A percentile compares a stretch with the other conserved stretches of the same genome.
Evolutionary conservation across 2,113 vertebrate species (phyloP).

Genomic region (Apaloderma vittatum): DNA sequence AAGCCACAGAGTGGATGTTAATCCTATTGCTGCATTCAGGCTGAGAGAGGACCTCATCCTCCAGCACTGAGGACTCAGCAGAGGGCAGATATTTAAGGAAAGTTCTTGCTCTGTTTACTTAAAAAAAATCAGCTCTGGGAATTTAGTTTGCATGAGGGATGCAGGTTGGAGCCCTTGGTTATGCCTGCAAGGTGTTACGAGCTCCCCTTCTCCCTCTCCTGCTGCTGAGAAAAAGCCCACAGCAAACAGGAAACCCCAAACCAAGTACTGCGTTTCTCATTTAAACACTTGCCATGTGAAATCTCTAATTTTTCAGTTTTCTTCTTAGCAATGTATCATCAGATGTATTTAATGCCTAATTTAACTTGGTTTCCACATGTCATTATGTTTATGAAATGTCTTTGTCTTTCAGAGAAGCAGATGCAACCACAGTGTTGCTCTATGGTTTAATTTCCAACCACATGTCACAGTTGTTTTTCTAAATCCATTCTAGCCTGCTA

Average conservation of each 20-base stretch:
- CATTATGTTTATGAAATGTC: neutral
- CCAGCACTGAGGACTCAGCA: conserved; percentile 33
- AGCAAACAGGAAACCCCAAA: neutral
- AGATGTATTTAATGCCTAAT: conserved; percentile 30
- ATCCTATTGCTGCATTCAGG: neutral
- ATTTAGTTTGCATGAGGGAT: neutral
- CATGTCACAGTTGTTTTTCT: neutral
- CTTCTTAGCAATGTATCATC: conserved; percentile 7
- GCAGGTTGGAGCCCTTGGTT: neutral
- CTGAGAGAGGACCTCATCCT: neutral
- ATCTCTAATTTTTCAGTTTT: neutral
- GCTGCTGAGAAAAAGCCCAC: neutral
- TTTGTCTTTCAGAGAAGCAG: conserved; percentile 31
- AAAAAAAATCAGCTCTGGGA: neutral
- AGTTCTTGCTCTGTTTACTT: neutral
- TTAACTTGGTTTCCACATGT: neutral
- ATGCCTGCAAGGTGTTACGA: neutral
- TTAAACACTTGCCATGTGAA: neutral
- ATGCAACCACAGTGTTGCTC: neutral
- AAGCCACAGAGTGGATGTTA: neutral
- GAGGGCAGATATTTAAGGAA: conserved; percentile 28
- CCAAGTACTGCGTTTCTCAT: neutral
- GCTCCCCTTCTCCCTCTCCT: neutral
- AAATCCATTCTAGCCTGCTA: neutral
- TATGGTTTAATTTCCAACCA: neutral